phyloP scores from a whole-genome alignment of 2,888 invertebrate species.

The Pomacea canaliculata region DNA sequence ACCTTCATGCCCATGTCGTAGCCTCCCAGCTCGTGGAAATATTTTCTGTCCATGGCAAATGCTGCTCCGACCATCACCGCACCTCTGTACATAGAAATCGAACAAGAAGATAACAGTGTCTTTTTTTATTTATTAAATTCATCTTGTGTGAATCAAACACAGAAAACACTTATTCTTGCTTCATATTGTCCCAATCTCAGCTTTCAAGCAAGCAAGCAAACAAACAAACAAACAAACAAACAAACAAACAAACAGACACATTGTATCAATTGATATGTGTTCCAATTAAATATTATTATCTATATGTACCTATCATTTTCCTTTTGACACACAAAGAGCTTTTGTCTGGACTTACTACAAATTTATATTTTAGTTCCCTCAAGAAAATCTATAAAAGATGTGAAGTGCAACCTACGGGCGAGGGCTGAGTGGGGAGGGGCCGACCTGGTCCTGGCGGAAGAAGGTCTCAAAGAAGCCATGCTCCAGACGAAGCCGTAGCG shows the following conservation, averaged over 20 bases:
- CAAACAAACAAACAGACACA: not conserved
- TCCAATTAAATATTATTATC: not conserved
- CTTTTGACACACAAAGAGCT: too few species aligned
- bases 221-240: not conserved
- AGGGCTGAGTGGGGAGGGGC: constrained; percentile 17
- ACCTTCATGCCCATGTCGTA: constrained; percentile 58
- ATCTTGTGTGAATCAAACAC: too few species aligned
- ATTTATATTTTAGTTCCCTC: too few species aligned
- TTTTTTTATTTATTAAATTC: too few species aligned
- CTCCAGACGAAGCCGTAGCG: constrained; percentile 61
- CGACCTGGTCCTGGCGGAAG: constrained; percentile 52
- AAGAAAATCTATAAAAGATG: too few species aligned
- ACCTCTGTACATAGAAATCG: constrained; percentile 39
- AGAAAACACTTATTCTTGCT: too few species aligned
- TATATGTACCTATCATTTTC: too few species aligned
- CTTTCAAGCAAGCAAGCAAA: too few species aligned
- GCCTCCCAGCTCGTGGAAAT: constrained; percentile 52
- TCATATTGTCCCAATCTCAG: too few species aligned
- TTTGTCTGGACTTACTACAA: too few species aligned
- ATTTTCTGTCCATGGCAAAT: constrained; percentile 54
- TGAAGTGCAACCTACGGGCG: constrained; percentile 27
- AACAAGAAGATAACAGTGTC: too few species aligned
- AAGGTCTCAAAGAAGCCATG: constrained; percentile 58
- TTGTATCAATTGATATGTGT: not conserved
- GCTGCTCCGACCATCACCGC: constrained; percentile 59